These are phyloP conservation scores for Lypha dubia DNA, from an alignment of 2,888 invertebrate genomes.

Conservation along the genomic window DNA sequence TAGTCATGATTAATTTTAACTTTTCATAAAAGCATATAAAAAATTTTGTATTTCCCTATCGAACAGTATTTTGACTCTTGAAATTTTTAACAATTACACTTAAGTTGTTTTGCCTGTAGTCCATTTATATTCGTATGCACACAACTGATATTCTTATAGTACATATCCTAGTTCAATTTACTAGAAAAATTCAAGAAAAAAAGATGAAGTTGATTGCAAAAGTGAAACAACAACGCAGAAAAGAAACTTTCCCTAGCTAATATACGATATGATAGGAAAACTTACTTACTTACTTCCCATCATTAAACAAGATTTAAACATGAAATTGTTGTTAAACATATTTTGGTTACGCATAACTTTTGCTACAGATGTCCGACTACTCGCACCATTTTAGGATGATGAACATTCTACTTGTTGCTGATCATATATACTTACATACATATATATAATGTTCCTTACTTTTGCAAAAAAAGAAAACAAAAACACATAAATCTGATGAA, in stretches of 20 bases:
- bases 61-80: too few relatives aligned
- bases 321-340: constrained; percentile 63
- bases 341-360: constrained; percentile 65
- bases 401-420: constrained; percentile 48
- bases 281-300: constrained; percentile 69
- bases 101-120: too few relatives aligned
- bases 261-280: constrained; percentile 44
- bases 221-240: background rate
- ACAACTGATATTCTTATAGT: too few relatives aligned
- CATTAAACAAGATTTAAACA: constrained; percentile 62
- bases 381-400: constrained; percentile 42
- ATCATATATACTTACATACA: too few relatives aligned
- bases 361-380: constrained; percentile 59
- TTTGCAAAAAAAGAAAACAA: background rate
- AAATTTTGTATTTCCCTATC: too few relatives aligned
- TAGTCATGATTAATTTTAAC: too few relatives aligned
- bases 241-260: constrained; percentile 55
- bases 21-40: too few relatives aligned
- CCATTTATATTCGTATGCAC: too few relatives aligned
- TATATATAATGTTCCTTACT: constrained; percentile 35
- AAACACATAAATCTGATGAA: too few relatives aligned
- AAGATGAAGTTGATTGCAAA: constrained; percentile 12
- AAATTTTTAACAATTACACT: too few relatives aligned
- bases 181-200: background rate
- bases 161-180: constrained; percentile 42